Evolutionary conservation across 1,140 invertebrate genomes (phyloP).

Genomic region (Monochamus saltuarius): DNA sequence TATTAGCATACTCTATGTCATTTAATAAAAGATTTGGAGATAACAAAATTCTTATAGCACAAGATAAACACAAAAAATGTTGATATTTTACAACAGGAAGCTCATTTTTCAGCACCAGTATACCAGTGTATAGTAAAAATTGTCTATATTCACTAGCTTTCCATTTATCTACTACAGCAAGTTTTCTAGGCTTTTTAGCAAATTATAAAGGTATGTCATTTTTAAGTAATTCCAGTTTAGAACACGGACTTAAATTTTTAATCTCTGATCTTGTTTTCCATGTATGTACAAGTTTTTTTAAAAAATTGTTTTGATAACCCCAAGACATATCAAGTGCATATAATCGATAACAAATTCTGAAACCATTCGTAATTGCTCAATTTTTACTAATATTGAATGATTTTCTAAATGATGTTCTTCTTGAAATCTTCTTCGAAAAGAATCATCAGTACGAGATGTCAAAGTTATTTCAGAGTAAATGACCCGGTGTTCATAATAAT

Average conservation of each 20-base stretch:
- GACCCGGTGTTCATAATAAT: constrained; percentile 9
- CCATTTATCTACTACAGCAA: constrained; percentile 39
- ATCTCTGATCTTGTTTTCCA: constrained; percentile 5
- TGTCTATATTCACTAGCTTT: constrained; percentile 47
- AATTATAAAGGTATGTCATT: constrained; percentile 39
- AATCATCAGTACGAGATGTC: neutral
- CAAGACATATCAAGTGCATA: constrained; percentile 16
- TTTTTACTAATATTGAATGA: neutral
- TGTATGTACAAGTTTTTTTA: constrained; percentile 5
- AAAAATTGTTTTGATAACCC: constrained; percentile 7
- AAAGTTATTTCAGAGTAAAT: constrained; percentile 1
- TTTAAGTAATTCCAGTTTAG: constrained; percentile 13
- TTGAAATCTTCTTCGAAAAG: neutral
- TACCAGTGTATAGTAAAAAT: constrained; percentile 44
- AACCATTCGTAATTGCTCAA: neutral
- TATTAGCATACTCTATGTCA: constrained; percentile 9
- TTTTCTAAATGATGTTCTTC: neutral
- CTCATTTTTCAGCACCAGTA: constrained; percentile 32
- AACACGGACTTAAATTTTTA: neutral
- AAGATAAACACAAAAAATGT: constrained; percentile 21
- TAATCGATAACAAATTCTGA: neutral
- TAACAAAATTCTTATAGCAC: constrained; percentile 13
- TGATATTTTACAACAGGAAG: constrained; percentile 9
- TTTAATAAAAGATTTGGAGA: neutral
- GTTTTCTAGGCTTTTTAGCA: constrained; percentile 35